Evolutionary conservation across 2,113 vertebrate genomes (phyloP).

Genomic region (Rhipidura dahli): DNA sequence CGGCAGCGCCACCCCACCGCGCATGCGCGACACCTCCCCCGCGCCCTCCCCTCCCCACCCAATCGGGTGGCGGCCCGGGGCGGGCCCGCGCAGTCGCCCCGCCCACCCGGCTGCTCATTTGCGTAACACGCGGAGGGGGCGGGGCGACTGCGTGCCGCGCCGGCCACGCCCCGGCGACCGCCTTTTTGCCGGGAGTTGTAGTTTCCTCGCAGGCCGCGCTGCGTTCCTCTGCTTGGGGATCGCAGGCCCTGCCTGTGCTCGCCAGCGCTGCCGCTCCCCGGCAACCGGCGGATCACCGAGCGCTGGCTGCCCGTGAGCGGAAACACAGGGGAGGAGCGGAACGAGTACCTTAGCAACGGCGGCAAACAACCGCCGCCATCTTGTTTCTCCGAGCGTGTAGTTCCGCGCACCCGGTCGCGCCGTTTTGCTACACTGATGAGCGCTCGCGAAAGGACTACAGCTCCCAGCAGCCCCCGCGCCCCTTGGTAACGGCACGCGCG

Average conservation of each 20-base stretch:
- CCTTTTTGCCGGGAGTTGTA: not conserved
- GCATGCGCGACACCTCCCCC: not conserved
- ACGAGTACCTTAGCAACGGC: constrained; percentile 26
- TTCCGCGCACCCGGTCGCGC: fast-evolving
- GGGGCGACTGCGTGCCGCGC: not conserved
- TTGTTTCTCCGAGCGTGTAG: not conserved
- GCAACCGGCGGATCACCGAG: fast-evolving
- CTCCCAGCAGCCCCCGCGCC: not conserved
- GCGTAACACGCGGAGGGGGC: not conserved
- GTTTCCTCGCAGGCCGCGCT: fast-evolving
- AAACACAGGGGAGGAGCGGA: not conserved
- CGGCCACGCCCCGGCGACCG: not conserved
- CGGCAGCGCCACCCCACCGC: not conserved
- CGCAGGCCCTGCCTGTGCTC: fast-evolving
- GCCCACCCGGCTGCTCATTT: not conserved
- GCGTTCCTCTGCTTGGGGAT: fast-evolving
- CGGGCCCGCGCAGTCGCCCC: fast-evolving
- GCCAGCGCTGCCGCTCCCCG: fast-evolving
- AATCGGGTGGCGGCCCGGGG: not conserved
- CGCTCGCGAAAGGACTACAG: not conserved
- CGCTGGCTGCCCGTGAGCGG: not conserved
- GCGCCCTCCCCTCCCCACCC: not conserved
- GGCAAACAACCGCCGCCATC: constrained; percentile 18
- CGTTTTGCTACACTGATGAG: fast-evolving
- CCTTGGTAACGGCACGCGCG: not conserved